A percentile compares a stretch with the other conserved stretches of the same genome.
These are phyloP conservation scores for Drosophila emarginata DNA, from an alignment of 2,888 invertebrate species.

Conservation along the genomic window DNA sequence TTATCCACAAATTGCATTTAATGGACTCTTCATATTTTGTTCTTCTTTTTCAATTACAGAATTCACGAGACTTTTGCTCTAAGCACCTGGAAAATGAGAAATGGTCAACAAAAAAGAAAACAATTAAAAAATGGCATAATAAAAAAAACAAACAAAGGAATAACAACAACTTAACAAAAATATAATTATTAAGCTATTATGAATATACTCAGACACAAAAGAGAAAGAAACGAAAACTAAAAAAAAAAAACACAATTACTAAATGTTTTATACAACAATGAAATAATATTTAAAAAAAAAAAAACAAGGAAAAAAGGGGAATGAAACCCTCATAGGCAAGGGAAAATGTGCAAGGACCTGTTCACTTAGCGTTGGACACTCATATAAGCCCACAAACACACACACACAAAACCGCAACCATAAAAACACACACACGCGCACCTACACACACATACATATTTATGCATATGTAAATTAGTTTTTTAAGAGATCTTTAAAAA, in stretches of 20 bases:
- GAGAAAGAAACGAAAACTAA: conserved; percentile 35
- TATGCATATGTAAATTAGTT: conserved; percentile 34
- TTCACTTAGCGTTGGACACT: conserved; percentile 7
- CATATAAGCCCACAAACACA: conserved; percentile 35
- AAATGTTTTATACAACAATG: conserved; percentile 53
- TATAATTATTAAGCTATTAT: conserved; percentile 59
- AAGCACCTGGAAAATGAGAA: conserved; percentile 51
- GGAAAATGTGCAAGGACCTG: conserved; percentile 29
- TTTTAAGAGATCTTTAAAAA: neutral
- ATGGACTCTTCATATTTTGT: conserved; percentile 5
- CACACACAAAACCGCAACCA: conserved; percentile 39
- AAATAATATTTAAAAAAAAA: conserved; percentile 4
- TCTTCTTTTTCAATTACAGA: conserved; percentile 56
- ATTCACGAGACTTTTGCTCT: conserved; percentile 81
- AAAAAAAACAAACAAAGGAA: neutral
- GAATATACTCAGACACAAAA: conserved; percentile 67
- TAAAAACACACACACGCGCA: conserved; percentile 28
- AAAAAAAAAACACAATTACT: conserved; percentile 58
- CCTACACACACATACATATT: conserved; percentile 27
- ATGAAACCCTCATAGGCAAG: conserved; percentile 33
- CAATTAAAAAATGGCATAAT: conserved; percentile 15
- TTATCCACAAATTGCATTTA: conserved; percentile 11
- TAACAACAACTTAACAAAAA: conserved; percentile 10
- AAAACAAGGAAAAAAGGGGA: conserved; percentile 8
- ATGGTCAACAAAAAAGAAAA: conserved; percentile 18